These are phyloP conservation scores for Cyphomyrus plagiostoma DNA, from an alignment of 2,113 vertebrate genomes.

Conservation along the genomic window DNA sequence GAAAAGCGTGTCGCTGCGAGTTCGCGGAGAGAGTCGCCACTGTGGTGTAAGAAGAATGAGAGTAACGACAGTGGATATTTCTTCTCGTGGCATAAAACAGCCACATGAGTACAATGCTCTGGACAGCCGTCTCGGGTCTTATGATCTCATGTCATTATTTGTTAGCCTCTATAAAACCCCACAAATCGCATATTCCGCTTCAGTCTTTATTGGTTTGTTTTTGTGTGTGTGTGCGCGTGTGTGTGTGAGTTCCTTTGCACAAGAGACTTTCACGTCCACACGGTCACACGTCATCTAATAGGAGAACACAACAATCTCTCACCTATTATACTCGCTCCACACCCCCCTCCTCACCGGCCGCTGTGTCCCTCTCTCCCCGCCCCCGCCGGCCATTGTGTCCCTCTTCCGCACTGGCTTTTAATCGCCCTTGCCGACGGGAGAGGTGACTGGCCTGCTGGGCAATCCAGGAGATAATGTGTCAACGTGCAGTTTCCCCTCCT, in stretches of 20 bases:
- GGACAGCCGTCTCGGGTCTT: neutral
- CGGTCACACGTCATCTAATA: slow-evolving; percentile 36
- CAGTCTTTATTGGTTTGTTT: neutral
- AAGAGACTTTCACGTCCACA: slow-evolving; percentile 21
- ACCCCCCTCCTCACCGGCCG: neutral
- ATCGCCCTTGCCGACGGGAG: neutral
- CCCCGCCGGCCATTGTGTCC: neutral
- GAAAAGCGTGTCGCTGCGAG: neutral
- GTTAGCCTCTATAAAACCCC: slow-evolving; percentile 1
- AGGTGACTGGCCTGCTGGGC: neutral
- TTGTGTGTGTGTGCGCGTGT: neutral
- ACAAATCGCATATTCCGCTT: slow-evolving; percentile 21
- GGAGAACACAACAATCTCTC: slow-evolving; percentile 27
- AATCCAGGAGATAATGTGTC: neutral
- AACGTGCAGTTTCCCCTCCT: neutral
- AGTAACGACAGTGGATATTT: neutral
- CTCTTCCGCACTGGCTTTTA: neutral
- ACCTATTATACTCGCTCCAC: neutral
- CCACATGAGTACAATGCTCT: neutral
- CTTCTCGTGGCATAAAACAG: neutral
- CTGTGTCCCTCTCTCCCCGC: neutral
- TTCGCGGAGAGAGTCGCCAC: neutral
- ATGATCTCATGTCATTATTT: neutral
- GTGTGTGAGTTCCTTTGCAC: slow-evolving; percentile 9
- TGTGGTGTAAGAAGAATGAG: neutral